Evolutionary conservation across 2,113 vertebrate species (phyloP), one percentile per base, ranked within the genome.

Genomic region (Abramis brama): DNA sequence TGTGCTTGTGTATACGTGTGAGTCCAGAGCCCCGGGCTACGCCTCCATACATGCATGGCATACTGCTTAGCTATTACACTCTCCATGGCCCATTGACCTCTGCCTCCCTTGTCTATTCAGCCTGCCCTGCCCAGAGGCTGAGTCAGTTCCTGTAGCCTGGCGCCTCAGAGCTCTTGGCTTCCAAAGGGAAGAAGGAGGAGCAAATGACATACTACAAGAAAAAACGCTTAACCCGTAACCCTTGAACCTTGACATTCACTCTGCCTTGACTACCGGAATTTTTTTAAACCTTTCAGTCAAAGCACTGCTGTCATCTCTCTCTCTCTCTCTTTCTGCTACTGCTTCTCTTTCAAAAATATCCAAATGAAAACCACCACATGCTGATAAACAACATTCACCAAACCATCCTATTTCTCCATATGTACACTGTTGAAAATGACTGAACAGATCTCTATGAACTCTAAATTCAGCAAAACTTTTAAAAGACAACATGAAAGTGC

Each of bases 51-150:
- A 79, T 62, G 88, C 76, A 60, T 82, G 91, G 92, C 85, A 88
- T 33, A 86, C 91, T 91, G 92, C 92, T 93, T 92, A 94, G 93
- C 92, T 91, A 87, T 92, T 92, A 91, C 92, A 90, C 88, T 87
- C 91, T 91, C 91, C 89, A 75, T 83, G 91, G 89, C 90, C 90
- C 70, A 43, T 86, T 90, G 92, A 93, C 91, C 86, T 85, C 77
- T 91, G 86, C 23, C 43, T 84, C 52, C 70, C 59, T 73, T 13
- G 21, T 83, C 68, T 74, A 30, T 43, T 89, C 79, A 79, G 86
- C 87, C 86, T 70, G 66, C 76, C 60, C 89, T 87, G 88, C 88
- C 91, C 92, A 90, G 70, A 78, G 88, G 78, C 81, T 68, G 64
- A 79, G 78, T 66, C 64, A 79, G 83, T 82, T 89, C 36, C 45